A percentile compares a stretch with the other conserved stretches of the same genome.
These are phyloP conservation scores for Caenorhabditis sulstoni DNA, from an alignment of 2,888 invertebrate genomes.

Conservation along the genomic window DNA sequence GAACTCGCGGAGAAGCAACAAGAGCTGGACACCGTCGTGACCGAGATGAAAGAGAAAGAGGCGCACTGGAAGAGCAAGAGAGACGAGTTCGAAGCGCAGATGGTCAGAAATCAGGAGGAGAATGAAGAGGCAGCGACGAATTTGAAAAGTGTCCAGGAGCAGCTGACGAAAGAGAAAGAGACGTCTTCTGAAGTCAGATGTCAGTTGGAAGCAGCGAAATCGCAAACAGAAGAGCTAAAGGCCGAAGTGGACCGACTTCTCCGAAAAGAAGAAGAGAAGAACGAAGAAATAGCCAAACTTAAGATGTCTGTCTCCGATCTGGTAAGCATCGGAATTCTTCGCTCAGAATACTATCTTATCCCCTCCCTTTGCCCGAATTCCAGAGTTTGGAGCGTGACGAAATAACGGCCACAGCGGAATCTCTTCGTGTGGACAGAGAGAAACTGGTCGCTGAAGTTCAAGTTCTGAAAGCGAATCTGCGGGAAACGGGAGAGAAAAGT, in stretches of 20 bases:
- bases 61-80: slow-evolving; percentile 65
- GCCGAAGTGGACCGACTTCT: slow-evolving; percentile 30
- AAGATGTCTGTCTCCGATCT: slow-evolving; percentile 1
- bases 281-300: slow-evolving; percentile 25
- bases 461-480: slow-evolving; percentile 19
- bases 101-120: slow-evolving; percentile 66
- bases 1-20: slow-evolving; percentile 51
- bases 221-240: slow-evolving; percentile 36
- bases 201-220: slow-evolving; percentile 29
- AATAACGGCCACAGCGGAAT: slow-evolving; percentile 3
- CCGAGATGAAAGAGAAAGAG: slow-evolving; percentile 50
- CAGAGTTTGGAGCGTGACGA: slow-evolving; percentile 40
- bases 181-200: slow-evolving; percentile 12
- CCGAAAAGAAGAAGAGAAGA: slow-evolving; percentile 21
- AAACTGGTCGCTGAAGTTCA: slow-evolving; percentile 29
- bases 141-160: slow-evolving; percentile 46
- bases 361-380: background rate
- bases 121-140: slow-evolving; percentile 57
- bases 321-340: slow-evolving; percentile 17
- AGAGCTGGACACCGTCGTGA: slow-evolving; percentile 43
- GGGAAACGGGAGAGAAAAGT: slow-evolving; percentile 27
- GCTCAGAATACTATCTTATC: background rate
- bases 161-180: slow-evolving; percentile 53
- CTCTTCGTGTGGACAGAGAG: slow-evolving; percentile 20
- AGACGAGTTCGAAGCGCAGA: slow-evolving; percentile 65